Base-by-base conservation (phyloP, 1,140 invertebrate species). In the Paralvinella palmiformis region DNA sequence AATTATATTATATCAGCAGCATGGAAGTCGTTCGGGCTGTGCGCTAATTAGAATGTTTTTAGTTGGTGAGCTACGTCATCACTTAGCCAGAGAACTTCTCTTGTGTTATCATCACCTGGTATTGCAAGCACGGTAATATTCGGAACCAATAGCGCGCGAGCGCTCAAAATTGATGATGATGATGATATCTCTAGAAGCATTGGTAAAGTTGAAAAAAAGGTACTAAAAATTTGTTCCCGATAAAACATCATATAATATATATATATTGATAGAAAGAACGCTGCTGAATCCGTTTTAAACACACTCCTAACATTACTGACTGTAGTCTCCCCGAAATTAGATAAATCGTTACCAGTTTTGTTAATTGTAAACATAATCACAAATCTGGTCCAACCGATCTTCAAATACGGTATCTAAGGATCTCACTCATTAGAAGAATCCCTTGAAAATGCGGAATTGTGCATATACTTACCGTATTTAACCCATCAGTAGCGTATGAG, bases 41-140 rank as follows among this genome's bases (percentile, higher is more conserved):
- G 31, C 31, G 31, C 53, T 56, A 56, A 3, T 5, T 56, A 24
- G 53, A 29, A 31, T n/a, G 31, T n/a, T n/a, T 56, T 13, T 56
- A 31, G 31, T 56, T 29, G 24, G 31, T 1, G 7, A 56, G 22
- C 22, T 56, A 56, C 22, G 17, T 29, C 22, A 56, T 56, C 53
- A 56, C 22, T 29, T 56, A 17, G 1, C 22, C 17, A 29, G 31
- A 7, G 22, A 56, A 56, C 31, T 56, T 29, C 24, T 56, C 17
- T n/a, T n/a, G 31, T 56, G 22, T 31, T 56, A 33, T 1, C 53
- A 17, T n/a, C 53, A 56, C 53, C 53, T 27, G 53, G 53, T n/a
- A 24, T 24, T 31, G 53, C 53, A 56, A 56, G 31, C 31, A 56
- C 31, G 22, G n/a, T 56, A 29, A 56, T 31, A n/a, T 56, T 56